Evolutionary conservation across 2,113 vertebrate genomes (phyloP), one percentile per base, ranked within the genome.

Genomic region (Muntiacus muntjak): DNA sequence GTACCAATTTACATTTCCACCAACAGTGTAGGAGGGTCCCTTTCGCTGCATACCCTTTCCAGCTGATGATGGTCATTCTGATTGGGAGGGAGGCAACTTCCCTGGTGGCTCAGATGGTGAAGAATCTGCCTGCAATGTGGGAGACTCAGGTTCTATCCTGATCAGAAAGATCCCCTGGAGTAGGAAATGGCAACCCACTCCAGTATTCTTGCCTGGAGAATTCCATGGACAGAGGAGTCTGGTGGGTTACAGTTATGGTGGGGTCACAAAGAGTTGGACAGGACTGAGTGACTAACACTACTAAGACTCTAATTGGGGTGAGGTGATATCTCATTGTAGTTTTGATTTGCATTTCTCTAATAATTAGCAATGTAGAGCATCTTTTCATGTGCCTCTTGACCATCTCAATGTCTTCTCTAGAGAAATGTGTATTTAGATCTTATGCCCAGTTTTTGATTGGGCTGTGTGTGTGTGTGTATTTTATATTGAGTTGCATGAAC

Each of bases 181-280:
- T 76, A 76, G 36, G 36, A 76, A 76, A 76, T 43, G 71, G 40
- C 71, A 43, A 43, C 40, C 40, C 23, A 43, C 40, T 76, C 23
- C 6, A 26, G 40, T 43, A 76, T 26, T 76, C 40, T 43, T 76
- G 40, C 40, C 36, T 76, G 23, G 36, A 76, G 71, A 76, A 76
- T 43, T 43, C 71, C 23, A 26, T 14, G 71, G 21, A 43, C 71
- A 76, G 71, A 76, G 40, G 71, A 76, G 40, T 36, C 71, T 76
- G 40, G 23, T 0, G 0, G 71, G 71, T 14, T 76, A 43, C 11
- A 43, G 67, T 71, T 40, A 23, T 40, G n/a, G n/a, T 0, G 1
- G n/a, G 67, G 40, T 76, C 40, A 76, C 36, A 26, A 26, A 76
- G 71, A 43, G 12, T 7, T 76, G 71, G 26, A 43, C 15, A 43